Conservation (phyloP, 1,140 invertebrate species). For the Brachionus rotundiformis region DNA sequence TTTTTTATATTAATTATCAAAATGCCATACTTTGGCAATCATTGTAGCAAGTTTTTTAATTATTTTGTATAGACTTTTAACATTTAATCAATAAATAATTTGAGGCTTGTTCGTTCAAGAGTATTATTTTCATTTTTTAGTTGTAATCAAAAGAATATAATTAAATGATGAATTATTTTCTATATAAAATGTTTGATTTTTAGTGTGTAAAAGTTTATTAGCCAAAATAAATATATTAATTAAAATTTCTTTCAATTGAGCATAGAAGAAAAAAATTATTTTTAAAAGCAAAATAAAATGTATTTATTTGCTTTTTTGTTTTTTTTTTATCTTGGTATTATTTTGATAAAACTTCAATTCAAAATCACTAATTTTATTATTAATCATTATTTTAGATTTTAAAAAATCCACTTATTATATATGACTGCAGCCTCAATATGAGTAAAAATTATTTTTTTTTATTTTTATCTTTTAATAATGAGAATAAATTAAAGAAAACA, state of each 20-base stretch:
- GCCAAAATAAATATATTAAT: slow-evolving; percentile 15
- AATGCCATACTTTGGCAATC: not conserved
- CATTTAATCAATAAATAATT: slow-evolving; percentile 34
- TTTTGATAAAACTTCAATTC: slow-evolving; percentile 13
- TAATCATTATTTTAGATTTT: not conserved
- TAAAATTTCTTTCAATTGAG: not conserved
- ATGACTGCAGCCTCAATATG: slow-evolving; percentile 4
- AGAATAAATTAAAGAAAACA: not conserved
- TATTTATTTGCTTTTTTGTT: not conserved
- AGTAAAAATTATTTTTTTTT: slow-evolving; percentile 11
- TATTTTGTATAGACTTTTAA: slow-evolving; percentile 43
- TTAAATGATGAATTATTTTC: slow-evolving; percentile 31
- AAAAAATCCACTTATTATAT: not conserved
- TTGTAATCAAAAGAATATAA: not conserved
- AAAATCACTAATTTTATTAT: not conserved
- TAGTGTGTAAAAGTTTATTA: not conserved
- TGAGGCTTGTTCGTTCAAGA: not conserved
- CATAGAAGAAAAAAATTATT: not conserved
- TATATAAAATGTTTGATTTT: slow-evolving; percentile 29
- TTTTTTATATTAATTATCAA: not conserved
- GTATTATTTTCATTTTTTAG: slow-evolving; percentile 2
- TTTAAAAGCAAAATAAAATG: not conserved
- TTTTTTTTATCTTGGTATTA: not conserved
- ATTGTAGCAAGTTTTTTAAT: not conserved
- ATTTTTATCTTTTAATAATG: not conserved